Evolutionary conservation across 92 coral and sea anemone species (phyloP).

Genomic region (Parazoanthus atlanticus): DNA sequence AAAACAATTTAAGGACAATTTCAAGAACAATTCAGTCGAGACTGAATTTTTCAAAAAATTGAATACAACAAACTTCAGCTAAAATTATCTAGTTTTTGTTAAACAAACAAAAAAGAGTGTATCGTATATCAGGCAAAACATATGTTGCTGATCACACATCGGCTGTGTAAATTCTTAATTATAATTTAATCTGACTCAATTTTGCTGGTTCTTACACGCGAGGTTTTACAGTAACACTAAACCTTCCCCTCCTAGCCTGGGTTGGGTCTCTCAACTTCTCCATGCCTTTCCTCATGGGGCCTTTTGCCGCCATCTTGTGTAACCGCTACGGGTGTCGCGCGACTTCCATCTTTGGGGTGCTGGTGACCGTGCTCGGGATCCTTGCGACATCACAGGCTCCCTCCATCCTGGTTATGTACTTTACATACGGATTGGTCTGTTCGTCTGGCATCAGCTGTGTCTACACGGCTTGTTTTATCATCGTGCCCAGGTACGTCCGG

Average conservation of each 20-base stretch:
- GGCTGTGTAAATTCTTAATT: too few species aligned
- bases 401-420: slow-evolving; percentile 38
- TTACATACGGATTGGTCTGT: slow-evolving; percentile 30
- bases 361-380: slow-evolving; percentile 31
- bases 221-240: background rate
- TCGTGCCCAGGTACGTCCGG: slow-evolving; percentile 26
- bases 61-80: too few species aligned
- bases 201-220: background rate
- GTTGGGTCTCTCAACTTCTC: slow-evolving; percentile 37
- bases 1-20: too few species aligned
- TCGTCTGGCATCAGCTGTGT: slow-evolving; percentile 38
- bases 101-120: too few species aligned
- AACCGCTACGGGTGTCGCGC: slow-evolving; percentile 36
- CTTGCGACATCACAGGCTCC: slow-evolving; percentile 39
- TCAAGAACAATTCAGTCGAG: too few species aligned
- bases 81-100: too few species aligned
- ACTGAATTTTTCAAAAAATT: too few species aligned
- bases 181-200: too few species aligned
- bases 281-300: slow-evolving; percentile 19
- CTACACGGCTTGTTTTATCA: slow-evolving; percentile 31
- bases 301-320: slow-evolving; percentile 28
- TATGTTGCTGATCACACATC: too few species aligned
- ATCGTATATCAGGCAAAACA: too few species aligned
- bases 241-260: slow-evolving; percentile 13
- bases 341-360: slow-evolving; percentile 9